Evolutionary conservation across 2,113 vertebrate genomes (phyloP).

Genomic region (Orthonyx spaldingii): DNA sequence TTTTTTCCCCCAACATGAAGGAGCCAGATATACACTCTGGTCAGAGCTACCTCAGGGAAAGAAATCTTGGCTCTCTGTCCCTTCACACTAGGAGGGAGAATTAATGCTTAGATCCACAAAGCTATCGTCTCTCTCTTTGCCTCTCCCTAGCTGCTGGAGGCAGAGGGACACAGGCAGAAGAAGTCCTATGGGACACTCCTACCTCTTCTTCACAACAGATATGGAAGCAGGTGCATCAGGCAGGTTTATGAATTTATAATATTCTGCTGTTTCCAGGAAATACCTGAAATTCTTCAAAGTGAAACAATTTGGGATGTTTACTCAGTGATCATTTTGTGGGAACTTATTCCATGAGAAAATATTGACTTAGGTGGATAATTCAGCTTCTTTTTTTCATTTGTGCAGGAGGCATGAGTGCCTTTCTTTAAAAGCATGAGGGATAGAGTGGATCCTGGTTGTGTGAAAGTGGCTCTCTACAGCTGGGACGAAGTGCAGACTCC

Average conservation of each 20-base stretch:
- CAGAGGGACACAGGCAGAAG: background rate
- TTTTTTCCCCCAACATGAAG: background rate
- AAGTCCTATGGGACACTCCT: background rate
- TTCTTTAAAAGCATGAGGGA: background rate
- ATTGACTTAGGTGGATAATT: background rate
- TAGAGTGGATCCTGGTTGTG: background rate
- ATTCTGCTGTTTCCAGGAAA: background rate
- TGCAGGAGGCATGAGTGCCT: rapidly evolving
- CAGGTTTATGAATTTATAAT: background rate
- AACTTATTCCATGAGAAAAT: background rate
- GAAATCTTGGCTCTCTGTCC: background rate
- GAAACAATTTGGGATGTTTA: background rate
- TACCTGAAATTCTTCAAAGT: background rate
- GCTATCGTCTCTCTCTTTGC: background rate
- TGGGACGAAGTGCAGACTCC: too few relatives aligned
- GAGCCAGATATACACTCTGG: background rate
- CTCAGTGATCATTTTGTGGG: background rate
- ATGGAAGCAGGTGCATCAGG: background rate
- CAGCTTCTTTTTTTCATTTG: background rate
- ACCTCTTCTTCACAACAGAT: background rate
- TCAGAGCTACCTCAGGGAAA: background rate
- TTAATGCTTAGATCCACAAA: background rate
- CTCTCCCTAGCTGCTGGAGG: background rate
- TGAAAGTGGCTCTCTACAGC: background rate
- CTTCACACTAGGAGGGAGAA: background rate